These are phyloP conservation scores for Oplegnathus fasciatus DNA, from an alignment of 2,113 vertebrate genomes.

Conservation along the genomic window DNA sequence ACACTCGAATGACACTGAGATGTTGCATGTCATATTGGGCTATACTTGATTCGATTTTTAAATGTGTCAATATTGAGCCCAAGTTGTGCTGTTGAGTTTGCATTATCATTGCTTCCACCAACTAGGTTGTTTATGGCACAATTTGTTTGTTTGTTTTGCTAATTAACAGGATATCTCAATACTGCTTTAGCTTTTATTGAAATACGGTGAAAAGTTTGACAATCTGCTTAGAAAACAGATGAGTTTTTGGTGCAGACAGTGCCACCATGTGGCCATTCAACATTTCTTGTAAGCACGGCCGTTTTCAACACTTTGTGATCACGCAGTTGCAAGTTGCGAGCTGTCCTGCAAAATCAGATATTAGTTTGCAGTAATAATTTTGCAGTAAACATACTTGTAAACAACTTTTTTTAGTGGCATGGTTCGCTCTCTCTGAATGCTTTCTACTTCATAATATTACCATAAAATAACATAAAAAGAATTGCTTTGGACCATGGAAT, in stretches of 20 bases:
- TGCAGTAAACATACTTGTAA: background rate
- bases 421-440: background rate
- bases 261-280: conserved; percentile 22
- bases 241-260: background rate
- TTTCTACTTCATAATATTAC: background rate
- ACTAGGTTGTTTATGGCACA: background rate
- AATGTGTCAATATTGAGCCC: background rate
- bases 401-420: too few species aligned
- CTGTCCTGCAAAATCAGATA: background rate
- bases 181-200: background rate
- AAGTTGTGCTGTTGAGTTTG: background rate
- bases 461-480: background rate
- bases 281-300: background rate
- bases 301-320: background rate
- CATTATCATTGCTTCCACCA: background rate
- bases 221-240: too few species aligned
- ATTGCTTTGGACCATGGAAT: background rate
- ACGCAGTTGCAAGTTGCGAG: background rate
- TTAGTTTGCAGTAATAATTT: background rate
- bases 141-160: background rate
- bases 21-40: background rate
- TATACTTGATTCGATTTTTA: background rate
- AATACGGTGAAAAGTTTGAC: background rate
- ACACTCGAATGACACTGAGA: background rate
- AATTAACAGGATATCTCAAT: background rate